phyloP scores from a whole-genome alignment of 1,140 invertebrate species.

The Polyergus mexicanus region DNA sequence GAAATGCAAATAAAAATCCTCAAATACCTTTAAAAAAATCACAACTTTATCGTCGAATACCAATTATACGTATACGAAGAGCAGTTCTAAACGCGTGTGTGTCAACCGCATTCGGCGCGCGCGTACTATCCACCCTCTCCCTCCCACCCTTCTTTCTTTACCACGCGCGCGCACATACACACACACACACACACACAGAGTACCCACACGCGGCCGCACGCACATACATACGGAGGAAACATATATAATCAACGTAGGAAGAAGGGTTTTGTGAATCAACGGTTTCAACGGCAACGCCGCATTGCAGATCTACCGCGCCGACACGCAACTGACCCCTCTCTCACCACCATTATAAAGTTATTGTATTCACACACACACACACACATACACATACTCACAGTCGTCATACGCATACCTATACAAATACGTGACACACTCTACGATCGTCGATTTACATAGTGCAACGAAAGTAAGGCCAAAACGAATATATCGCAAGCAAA shows the following conservation, averaged over 20 bases:
- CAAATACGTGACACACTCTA: neutral
- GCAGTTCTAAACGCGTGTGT: neutral
- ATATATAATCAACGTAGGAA: slow-evolving; percentile 45
- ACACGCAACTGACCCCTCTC: slow-evolving; percentile 80
- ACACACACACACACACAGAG: neutral
- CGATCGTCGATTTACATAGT: neutral
- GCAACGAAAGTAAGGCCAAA: neutral
- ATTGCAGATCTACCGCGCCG: slow-evolving; percentile 84
- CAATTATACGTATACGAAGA: neutral
- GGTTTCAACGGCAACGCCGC: slow-evolving; percentile 83
- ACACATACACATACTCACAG: neutral
- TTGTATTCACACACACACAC: neutral
- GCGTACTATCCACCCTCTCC: neutral
- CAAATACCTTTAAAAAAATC: neutral
- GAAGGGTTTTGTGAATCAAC: slow-evolving; percentile 78
- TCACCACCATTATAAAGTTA: slow-evolving; percentile 47
- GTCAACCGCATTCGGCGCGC: slow-evolving; percentile 82
- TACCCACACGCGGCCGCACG: neutral
- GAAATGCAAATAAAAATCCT: neutral
- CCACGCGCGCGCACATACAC: neutral
- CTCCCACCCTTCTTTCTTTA: neutral
- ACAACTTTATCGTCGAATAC: neutral
- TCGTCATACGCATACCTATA: neutral
- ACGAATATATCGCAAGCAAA: neutral
- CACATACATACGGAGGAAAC: neutral